A percentile compares a stretch with the other conserved stretches of the same genome.
These are phyloP conservation scores for Philopedon plagiatum DNA, from an alignment of 2,888 invertebrate species.

Conservation along the genomic window DNA sequence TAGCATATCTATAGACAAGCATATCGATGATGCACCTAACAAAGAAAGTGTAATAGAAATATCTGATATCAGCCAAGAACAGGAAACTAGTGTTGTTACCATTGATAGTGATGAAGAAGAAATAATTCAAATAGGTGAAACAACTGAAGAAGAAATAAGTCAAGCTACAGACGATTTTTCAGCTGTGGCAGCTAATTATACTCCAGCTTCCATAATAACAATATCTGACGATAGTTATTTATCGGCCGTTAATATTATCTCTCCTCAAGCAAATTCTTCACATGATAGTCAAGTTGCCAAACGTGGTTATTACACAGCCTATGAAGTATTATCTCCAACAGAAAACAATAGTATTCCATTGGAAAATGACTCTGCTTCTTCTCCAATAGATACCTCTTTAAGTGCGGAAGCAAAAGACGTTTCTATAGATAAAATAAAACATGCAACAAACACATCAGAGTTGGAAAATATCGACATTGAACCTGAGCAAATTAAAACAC, in stretches of 20 bases:
- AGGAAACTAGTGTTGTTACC: constrained; percentile 4
- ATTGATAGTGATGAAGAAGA: constrained; percentile 8
- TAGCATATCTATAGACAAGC: not conserved
- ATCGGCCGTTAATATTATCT: constrained; percentile 8
- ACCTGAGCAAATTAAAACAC: too few relatives aligned
- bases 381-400: not conserved
- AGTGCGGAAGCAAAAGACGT: not conserved
- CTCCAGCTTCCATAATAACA: not conserved
- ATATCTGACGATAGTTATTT: constrained; percentile 36
- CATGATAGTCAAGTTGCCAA: not conserved
- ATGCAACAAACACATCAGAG: not conserved
- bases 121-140: constrained; percentile 1
- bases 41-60: constrained; percentile 23
- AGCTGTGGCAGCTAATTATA: not conserved
- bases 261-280: constrained; percentile 18
- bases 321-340: constrained; percentile 10
- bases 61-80: constrained; percentile 33
- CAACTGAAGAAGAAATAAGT: constrained; percentile 26
- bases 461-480: not conserved
- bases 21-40: not conserved
- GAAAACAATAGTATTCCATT: not conserved
- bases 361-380: not conserved
- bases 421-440: not conserved
- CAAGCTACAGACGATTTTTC: constrained; percentile 36
- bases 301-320: constrained; percentile 33